Conservation (phyloP, 2,113 vertebrate genomes). For the Macaca fascicularis region DNA sequence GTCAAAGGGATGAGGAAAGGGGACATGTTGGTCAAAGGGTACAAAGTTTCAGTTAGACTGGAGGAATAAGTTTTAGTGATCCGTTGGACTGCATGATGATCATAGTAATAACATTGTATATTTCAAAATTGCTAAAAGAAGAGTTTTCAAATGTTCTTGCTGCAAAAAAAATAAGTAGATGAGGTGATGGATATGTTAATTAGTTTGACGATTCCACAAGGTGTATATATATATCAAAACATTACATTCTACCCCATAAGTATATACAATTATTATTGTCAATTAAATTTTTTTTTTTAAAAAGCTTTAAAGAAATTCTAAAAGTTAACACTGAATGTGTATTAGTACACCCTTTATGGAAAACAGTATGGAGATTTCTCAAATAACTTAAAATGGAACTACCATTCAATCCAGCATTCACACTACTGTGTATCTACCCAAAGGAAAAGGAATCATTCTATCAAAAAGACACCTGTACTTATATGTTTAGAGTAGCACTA, state of each 20-base stretch:
- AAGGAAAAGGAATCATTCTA: too few relatives aligned
- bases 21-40: not conserved
- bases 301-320: not conserved
- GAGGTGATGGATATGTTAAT: not conserved
- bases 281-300: not conserved
- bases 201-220: not conserved
- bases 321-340: not conserved
- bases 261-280: not conserved
- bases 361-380: too few relatives aligned
- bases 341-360: too few relatives aligned
- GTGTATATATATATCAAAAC: not conserved
- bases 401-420: too few relatives aligned
- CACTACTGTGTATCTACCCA: too few relatives aligned
- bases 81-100: not conserved
- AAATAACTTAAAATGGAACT: too few relatives aligned
- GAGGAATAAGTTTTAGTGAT: not conserved
- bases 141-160: not conserved
- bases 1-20: not conserved
- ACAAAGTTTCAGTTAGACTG: not conserved
- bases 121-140: not conserved
- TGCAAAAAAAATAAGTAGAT: not conserved
- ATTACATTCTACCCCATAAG: not conserved
- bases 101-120: not conserved
- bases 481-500: too few relatives aligned
- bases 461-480: too few relatives aligned